Evolutionary conservation across 2,888 invertebrate genomes (phyloP), one percentile per base, ranked within the genome.

Genomic region (Entomobrya proxima): DNA sequence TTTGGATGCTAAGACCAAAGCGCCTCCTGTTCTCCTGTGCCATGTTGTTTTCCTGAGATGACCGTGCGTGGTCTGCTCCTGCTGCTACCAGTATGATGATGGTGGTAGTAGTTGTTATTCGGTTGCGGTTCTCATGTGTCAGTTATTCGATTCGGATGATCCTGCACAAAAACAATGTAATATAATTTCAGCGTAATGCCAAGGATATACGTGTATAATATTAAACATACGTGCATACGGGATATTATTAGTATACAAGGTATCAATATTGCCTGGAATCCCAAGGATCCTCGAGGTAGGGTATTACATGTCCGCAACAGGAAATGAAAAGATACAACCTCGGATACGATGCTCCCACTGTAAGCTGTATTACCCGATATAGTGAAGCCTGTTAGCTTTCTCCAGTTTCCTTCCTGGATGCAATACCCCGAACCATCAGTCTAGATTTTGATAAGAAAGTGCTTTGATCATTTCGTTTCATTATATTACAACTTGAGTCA

Each of bases 121-220:
- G 27, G 58, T 58, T 58, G 58, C 24, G 58, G 58, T 58, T 58
- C 30, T 58, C 58, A 24, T 58, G 11, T 58, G 58, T 58, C 58
- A 30, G 58, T 58, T 58, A 58, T 58, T 58, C 58, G 30, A 58
- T 58, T 58, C 58, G 30, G 58, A 58, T 58, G 58, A 58, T 58
- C 30, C 13, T 58, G 32, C 30, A 15, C 58, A 58, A 58, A 58
- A 58, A 58, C 30, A 58, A 30, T 58, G 13, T 30, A 58, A 30
- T 30, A 58, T 58, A 58, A 58, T 58, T 58, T 58, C 30, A 30
- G 30, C n/a, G 5, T 58, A 58, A 6, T 27, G 30, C 1, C 9
- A 15, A 58, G 13, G 1, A n/a, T n/a, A n/a, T n/a, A n/a, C n/a
- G n/a, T n/a, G n/a, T n/a, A n/a, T n/a, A n/a, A n/a, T n/a, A n/a